Conservation (phyloP, 2,888 invertebrate species). For the Drosophila monieri region DNA sequence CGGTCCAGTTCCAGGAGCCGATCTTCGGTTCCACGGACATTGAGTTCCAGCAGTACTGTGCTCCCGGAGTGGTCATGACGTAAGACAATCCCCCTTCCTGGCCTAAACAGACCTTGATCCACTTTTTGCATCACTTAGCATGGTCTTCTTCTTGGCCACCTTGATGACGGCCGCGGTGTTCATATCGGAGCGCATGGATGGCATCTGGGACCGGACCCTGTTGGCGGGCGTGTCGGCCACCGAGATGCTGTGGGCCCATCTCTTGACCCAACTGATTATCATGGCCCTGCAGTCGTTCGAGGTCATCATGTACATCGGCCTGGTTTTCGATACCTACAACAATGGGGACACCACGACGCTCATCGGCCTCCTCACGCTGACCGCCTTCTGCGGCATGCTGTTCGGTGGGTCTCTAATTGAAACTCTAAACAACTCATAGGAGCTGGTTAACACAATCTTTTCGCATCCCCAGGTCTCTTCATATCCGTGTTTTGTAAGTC, state of each 20-base stretch:
- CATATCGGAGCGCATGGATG: constrained; percentile 91
- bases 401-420: constrained; percentile 85
- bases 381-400: constrained; percentile 93
- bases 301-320: constrained; percentile 83
- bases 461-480: constrained; percentile 87
- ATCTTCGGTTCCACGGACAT: constrained; percentile 88
- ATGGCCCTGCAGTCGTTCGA: constrained; percentile 88
- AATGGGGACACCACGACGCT: constrained; percentile 85
- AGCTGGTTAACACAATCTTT: no score
- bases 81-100: constrained; percentile 84
- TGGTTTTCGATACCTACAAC: constrained; percentile 83
- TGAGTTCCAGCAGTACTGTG: constrained; percentile 91
- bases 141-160: constrained; percentile 93
- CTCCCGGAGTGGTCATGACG: constrained; percentile 93
- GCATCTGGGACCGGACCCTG: constrained; percentile 93
- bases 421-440: background rate
- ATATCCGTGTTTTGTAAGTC: constrained; percentile 92
- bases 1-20: constrained; percentile 89
- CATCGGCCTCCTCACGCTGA: constrained; percentile 87
- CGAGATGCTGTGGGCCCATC: constrained; percentile 93
- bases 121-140: constrained; percentile 85
- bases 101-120: background rate
- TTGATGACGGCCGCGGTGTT: constrained; percentile 93
- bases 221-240: constrained; percentile 92
- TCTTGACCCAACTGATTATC: constrained; percentile 90